Base-by-base conservation (phyloP, 2,888 invertebrate species). In the Macrostomum cliftonense region DNA sequence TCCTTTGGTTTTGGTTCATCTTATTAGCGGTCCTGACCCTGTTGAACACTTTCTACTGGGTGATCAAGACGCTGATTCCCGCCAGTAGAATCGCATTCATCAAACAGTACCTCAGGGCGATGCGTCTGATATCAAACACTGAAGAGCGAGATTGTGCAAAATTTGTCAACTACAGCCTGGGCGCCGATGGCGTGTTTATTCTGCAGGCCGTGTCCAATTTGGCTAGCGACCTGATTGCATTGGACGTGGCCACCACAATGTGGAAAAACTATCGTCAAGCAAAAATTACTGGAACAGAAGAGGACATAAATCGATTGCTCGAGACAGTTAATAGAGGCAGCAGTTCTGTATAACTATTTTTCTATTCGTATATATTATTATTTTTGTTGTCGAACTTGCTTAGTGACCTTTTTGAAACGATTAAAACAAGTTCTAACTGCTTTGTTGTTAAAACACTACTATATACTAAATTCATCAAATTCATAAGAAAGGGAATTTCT, bases 41-140 rank as follows among this genome's bases (percentile, higher is more conserved):
- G 43, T 59, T 62, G 51, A 63, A 60, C 50, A 59, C 67, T 37
- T 53, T 62, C 12, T 52, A 59, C 17, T 68, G 68, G 68, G 53
- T 64, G 13, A 57, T 59, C 47, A 55, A 58, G n/a, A 53, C 59
- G n/a, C 49, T 58, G 45, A 55, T 60, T 51, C 59, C 59, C 55
- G 56, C 56, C 14, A 56, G 58, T 13, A 56, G 59, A 47, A 56
- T 59, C 13, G 19, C 71, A 44, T 69, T 71, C 55, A 65, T 72
- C 57, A 58, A 70, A 43, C 73, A 71, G 54, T 67, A 71, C 53
- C 61, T 72, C 28, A 67, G 70, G 55, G 64, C 69, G 46, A 70
- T 72, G 65, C 68, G 68, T 54, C 61, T 68, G 19, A 60, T 71
- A 17, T 59, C 60, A 42, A 63, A 63, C 17, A 62, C 64, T 21